Conservation (phyloP, 1,140 invertebrate genomes). For the Drosophila punjabiensis region DNA sequence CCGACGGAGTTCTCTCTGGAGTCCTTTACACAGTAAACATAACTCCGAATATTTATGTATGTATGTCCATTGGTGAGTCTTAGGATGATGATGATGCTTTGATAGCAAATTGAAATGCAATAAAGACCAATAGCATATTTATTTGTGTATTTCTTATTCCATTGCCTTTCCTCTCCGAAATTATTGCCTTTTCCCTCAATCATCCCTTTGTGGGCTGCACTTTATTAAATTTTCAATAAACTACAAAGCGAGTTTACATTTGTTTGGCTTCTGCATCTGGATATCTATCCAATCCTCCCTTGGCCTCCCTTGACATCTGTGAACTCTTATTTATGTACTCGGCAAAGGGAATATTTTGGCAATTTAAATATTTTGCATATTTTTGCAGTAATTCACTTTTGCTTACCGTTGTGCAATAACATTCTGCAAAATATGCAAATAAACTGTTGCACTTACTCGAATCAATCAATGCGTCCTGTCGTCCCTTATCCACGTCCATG, state of each 20-base stretch:
- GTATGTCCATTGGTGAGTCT: conserved; percentile 13
- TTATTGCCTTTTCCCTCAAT: conserved; percentile 28
- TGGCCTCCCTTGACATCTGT: conserved; percentile 8
- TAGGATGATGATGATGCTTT: conserved; percentile 36
- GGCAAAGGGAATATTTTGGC: conserved; percentile 16
- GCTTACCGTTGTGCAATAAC: conserved; percentile 55
- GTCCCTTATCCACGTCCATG: no score
- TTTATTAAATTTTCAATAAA: conserved; percentile 65
- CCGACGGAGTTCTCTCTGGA: conserved; percentile 8
- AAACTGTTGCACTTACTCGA: conserved; percentile 42
- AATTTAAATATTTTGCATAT: conserved; percentile 59
- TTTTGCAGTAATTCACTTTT: conserved; percentile 39
- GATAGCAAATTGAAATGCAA: conserved; percentile 67
- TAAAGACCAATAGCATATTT: conserved; percentile 57
- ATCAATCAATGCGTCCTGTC: conserved; percentile 46
- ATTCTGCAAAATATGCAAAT: conserved; percentile 44
- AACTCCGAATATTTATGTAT: conserved; percentile 13
- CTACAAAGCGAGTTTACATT: conserved; percentile 44
- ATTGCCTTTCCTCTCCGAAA: conserved; percentile 9
- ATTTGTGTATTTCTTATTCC: conserved; percentile 39
- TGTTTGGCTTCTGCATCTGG: conserved; percentile 21
- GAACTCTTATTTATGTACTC: conserved; percentile 27
- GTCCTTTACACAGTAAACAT: conserved; percentile 24
- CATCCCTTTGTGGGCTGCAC: conserved; percentile 14
- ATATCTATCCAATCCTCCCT: neutral